phyloP scores from a whole-genome alignment of 2,113 vertebrate species.

The Furnarius figulus region DNA sequence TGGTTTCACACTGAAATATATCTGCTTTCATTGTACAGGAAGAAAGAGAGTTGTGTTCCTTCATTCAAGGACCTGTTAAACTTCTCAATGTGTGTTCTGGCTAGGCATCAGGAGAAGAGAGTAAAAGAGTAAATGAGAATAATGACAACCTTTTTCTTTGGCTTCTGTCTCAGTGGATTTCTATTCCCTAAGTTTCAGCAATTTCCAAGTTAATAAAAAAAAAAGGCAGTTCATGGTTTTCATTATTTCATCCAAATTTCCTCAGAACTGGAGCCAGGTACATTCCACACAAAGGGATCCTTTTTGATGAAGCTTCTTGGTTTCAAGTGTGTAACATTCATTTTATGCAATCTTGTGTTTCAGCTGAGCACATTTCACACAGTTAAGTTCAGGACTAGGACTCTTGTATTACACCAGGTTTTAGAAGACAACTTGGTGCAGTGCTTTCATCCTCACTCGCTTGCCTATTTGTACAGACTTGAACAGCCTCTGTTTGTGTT shows the following conservation, averaged over 20 bases:
- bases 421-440: neutral
- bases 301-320: neutral
- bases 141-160: neutral
- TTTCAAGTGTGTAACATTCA: neutral
- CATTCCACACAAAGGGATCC: neutral
- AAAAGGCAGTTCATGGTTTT: neutral
- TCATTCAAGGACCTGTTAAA: neutral
- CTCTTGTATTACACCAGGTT: neutral
- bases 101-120: neutral
- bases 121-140: neutral
- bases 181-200: neutral
- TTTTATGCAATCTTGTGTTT: neutral
- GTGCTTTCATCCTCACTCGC: neutral
- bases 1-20: neutral
- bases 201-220: neutral
- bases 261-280: neutral
- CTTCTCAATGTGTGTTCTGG: neutral
- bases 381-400: neutral
- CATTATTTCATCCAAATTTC: neutral
- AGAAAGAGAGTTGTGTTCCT: neutral
- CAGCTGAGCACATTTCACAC: neutral
- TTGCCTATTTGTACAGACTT: fast-evolving
- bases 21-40: neutral
- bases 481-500: neutral
- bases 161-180: neutral